These are phyloP conservation scores for Acronicta leporina DNA, from an alignment of 2,888 invertebrate genomes.

Conservation along the genomic window DNA sequence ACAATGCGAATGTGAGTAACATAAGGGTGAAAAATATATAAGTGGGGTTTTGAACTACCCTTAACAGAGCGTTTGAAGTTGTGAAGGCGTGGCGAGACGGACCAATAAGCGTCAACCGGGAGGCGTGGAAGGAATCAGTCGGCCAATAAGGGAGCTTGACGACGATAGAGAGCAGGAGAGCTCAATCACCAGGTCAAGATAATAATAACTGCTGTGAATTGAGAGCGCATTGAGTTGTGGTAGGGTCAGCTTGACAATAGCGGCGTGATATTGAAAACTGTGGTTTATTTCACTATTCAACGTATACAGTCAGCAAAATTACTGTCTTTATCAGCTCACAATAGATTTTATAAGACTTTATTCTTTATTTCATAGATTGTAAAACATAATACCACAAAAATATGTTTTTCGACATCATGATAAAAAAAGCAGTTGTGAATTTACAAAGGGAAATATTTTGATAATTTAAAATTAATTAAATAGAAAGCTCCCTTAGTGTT, in stretches of 20 bases:
- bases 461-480: no score
- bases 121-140: constrained; percentile 76
- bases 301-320: constrained; percentile 67
- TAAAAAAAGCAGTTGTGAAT: no score
- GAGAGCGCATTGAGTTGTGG: constrained; percentile 87
- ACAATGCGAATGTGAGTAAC: constrained; percentile 83
- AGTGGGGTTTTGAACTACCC: constrained; percentile 86
- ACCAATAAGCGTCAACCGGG: constrained; percentile 77
- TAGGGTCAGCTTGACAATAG: constrained; percentile 85
- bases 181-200: constrained; percentile 88
- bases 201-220: constrained; percentile 88
- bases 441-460: no score
- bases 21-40: constrained; percentile 89
- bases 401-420: no score
- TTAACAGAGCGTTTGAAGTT: constrained; percentile 81
- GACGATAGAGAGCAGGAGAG: constrained; percentile 83
- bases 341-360: constrained; percentile 21
- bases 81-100: constrained; percentile 75
- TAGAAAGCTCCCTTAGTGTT: no score
- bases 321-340: constrained; percentile 38
- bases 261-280: constrained; percentile 78
- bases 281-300: constrained; percentile 63
- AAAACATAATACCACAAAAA: not conserved
- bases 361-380: constrained; percentile 10
- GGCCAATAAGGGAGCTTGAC: constrained; percentile 75